Percentiles rank a stretch among this genome's conserved stretches.
These are phyloP conservation scores for Euborellia annulipes DNA, from an alignment of 1,140 invertebrate species.

Conservation along the genomic window DNA sequence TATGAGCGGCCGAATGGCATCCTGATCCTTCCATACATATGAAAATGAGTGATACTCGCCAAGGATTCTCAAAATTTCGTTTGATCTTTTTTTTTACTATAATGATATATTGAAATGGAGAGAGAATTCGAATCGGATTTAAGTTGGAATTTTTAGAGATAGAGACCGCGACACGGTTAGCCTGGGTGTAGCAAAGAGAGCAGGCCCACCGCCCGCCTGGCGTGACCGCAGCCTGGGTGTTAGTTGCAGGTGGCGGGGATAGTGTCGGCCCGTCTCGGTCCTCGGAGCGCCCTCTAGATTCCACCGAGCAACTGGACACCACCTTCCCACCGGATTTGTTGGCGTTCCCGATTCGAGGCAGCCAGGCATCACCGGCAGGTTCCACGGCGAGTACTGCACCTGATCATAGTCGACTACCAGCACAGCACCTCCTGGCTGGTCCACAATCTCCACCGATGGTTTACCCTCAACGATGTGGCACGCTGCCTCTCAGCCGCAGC, in stretches of 20 bases:
- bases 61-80: too few relatives aligned
- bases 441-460: slow-evolving; percentile 34
- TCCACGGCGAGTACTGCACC: slow-evolving; percentile 61
- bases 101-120: too few relatives aligned
- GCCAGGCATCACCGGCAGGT: slow-evolving; percentile 49
- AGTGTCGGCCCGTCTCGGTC: slow-evolving; percentile 19
- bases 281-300: slow-evolving; percentile 31
- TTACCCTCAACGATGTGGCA: slow-evolving; percentile 39
- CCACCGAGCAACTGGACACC: slow-evolving; percentile 23
- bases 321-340: slow-evolving; percentile 63
- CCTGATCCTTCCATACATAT: too few relatives aligned
- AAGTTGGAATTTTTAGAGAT: too few relatives aligned
- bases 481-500: slow-evolving; percentile 51
- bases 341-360: slow-evolving; percentile 48
- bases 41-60: too few relatives aligned
- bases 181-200: slow-evolving; percentile 8
- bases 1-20: too few relatives aligned
- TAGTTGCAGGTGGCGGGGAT: not conserved
- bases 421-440: slow-evolving; percentile 31
- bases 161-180: not conserved
- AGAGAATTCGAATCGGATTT: too few relatives aligned
- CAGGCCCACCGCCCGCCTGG: slow-evolving; percentile 9
- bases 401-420: slow-evolving; percentile 37
- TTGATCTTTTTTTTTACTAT: too few relatives aligned
- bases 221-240: slow-evolving; percentile 7